Conservation (phyloP, 2,888 invertebrate species). For the Allolobophora icterica region DNA sequence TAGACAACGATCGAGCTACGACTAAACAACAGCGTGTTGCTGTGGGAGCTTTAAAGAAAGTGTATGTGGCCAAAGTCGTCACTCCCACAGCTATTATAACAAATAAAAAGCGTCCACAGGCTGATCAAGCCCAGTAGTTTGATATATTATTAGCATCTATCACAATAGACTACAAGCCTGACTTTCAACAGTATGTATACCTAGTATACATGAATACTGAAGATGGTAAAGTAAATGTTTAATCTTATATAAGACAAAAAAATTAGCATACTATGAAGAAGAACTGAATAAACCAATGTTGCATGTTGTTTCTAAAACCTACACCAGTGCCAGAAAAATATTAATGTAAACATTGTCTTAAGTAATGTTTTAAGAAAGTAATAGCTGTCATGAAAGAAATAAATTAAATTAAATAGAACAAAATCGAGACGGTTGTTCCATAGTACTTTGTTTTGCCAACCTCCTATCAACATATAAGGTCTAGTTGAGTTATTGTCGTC, state of each 20-base stretch:
- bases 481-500: too few species aligned
- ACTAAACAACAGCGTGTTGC: constrained; percentile 54
- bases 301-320: background rate
- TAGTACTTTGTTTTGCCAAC: too few species aligned
- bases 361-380: background rate
- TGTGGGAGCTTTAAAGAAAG: constrained; percentile 56
- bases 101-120: background rate
- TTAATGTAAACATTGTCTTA: background rate
- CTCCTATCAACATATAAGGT: too few species aligned
- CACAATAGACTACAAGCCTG: background rate
- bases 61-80: constrained; percentile 48
- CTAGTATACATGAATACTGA: background rate
- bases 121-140: background rate
- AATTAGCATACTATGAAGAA: background rate
- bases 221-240: background rate
- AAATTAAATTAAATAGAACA: background rate
- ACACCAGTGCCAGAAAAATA: background rate
- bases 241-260: background rate
- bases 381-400: background rate
- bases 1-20: constrained; percentile 58
- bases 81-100: constrained; percentile 14
- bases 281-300: background rate
- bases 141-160: background rate
- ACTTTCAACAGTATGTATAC: background rate
- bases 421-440: background rate